Evolutionary conservation across 2,113 vertebrate species (phyloP).

Genomic region (Archilochus colubris): DNA sequence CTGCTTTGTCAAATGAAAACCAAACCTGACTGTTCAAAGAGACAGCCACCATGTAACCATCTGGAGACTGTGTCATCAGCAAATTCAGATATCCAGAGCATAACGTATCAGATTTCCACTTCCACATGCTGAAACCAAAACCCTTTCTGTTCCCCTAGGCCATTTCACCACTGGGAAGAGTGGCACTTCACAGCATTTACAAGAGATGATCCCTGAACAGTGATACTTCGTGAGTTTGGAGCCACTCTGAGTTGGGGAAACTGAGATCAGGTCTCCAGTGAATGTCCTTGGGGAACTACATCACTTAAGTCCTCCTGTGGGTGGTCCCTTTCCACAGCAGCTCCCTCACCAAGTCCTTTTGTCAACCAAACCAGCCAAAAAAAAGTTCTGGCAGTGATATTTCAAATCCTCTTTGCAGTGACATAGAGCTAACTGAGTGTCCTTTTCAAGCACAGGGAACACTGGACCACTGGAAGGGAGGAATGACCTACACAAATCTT

Average conservation of each 20-base stretch:
- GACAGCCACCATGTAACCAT: neutral
- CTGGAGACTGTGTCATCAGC: neutral
- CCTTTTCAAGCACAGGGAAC: neutral
- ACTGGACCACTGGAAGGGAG: neutral
- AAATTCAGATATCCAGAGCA: neutral
- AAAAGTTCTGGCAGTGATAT: neutral
- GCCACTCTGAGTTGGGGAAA: neutral
- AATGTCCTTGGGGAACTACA: neutral
- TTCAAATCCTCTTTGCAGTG: neutral
- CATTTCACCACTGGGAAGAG: neutral
- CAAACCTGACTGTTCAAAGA: neutral
- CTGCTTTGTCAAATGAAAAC: neutral
- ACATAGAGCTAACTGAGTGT: neutral
- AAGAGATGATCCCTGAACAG: neutral
- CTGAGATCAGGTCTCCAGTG: neutral
- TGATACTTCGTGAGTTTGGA: neutral
- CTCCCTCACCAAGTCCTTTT: neutral
- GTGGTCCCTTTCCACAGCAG: neutral
- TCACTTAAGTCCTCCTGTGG: neutral
- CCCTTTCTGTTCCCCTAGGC: neutral
- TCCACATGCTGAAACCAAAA: neutral
- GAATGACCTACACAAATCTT: neutral
- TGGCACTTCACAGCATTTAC: neutral
- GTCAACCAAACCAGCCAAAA: neutral
- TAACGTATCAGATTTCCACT: neutral